Percentiles rank a stretch among this genome's conserved stretches.
These are phyloP conservation scores for Didymodactylos carnosus DNA, from an alignment of 2,888 invertebrate species.

Conservation along the genomic window DNA sequence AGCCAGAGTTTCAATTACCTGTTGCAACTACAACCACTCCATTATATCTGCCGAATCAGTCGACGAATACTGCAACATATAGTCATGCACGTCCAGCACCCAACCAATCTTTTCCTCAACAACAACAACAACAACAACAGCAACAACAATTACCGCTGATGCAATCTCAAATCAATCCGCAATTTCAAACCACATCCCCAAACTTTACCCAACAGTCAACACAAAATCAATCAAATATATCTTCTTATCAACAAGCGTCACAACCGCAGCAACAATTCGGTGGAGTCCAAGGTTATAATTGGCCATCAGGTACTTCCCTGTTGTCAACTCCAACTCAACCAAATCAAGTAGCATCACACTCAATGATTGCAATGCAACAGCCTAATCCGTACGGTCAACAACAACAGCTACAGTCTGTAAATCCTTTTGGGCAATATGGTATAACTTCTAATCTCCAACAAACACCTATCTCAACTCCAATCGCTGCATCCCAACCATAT, in stretches of 20 bases:
- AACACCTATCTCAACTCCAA: background rate
- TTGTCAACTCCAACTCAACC: no score
- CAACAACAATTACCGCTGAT: background rate
- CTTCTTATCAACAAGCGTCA: background rate
- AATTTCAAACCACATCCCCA: no score
- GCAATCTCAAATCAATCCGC: no score
- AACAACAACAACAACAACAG: background rate
- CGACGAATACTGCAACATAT: background rate
- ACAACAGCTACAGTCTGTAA: background rate
- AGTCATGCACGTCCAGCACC: background rate
- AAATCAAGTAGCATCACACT: background rate
- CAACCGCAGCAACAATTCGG: background rate
- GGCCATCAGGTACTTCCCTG: no score
- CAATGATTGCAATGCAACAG: background rate
- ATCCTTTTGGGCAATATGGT: background rate
- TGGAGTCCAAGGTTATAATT: no score
- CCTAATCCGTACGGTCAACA: background rate
- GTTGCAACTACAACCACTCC: background rate
- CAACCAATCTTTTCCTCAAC: no score
- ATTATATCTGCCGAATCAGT: background rate
- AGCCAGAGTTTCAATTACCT: background rate
- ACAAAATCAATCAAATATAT: no score
- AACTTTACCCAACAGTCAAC: no score
- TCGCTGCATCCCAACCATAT: background rate
- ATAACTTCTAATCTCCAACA: background rate